Conservation (phyloP, 2,113 vertebrate genomes). For the Rattus rattus region DNA sequence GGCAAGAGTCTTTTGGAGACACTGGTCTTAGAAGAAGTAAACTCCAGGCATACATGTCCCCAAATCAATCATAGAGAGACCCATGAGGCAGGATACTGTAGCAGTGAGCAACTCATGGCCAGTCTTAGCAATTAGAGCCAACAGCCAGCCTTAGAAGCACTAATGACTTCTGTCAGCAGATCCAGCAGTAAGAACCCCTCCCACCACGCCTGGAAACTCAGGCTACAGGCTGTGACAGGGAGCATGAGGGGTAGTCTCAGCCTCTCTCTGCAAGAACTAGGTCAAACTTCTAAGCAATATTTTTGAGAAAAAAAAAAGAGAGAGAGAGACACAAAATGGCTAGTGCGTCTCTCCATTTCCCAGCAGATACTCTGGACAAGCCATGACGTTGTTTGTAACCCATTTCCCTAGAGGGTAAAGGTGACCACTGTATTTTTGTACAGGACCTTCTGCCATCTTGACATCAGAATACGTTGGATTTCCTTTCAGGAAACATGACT, state of each 20-base stretch:
- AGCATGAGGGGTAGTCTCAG: not conserved
- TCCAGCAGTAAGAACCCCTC: not conserved
- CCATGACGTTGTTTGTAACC: not conserved
- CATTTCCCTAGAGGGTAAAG: not conserved
- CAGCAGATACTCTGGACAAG: not conserved
- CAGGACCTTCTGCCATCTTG: not conserved
- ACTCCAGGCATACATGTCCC: not conserved
- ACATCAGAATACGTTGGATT: conserved; percentile 9
- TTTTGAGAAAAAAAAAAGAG: not conserved
- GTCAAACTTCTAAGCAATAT: not conserved
- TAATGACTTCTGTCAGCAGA: not conserved
- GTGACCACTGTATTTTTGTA: not conserved
- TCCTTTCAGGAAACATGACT: not conserved
- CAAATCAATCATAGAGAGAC: not conserved
- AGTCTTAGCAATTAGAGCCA: not conserved
- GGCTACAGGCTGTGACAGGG: not conserved
- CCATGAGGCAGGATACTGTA: accelerated
- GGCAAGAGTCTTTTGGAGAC: not conserved
- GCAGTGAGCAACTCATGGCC: not conserved
- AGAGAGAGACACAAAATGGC: not conserved
- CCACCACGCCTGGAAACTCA: not conserved
- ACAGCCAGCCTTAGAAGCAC: not conserved
- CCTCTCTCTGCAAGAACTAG: not conserved
- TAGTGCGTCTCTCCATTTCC: not conserved
- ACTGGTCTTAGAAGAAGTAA: not conserved